These are phyloP conservation scores for Caenorhabditis remanei DNA, from an alignment of 1,140 invertebrate species.

Conservation along the genomic window DNA sequence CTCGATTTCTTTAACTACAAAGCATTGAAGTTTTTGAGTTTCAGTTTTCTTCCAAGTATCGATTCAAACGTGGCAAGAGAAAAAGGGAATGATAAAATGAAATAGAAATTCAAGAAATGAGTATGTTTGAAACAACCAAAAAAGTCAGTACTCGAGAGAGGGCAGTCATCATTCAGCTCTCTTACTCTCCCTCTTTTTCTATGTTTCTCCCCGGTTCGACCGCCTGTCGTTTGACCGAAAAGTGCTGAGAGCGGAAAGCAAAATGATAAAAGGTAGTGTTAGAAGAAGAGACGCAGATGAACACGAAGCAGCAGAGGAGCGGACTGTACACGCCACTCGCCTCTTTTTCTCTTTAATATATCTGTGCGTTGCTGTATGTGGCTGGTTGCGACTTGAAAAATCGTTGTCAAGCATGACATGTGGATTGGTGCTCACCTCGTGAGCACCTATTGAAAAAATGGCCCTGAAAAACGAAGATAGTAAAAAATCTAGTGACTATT, in stretches of 20 bases:
- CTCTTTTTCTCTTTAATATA: background rate
- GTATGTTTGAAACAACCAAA: conserved; percentile 15
- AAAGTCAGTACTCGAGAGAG: conserved; percentile 19
- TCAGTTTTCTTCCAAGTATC: background rate
- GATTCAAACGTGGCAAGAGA: background rate
- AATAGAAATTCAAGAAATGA: conserved; percentile 2
- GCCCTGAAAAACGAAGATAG: background rate
- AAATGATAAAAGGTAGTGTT: background rate
- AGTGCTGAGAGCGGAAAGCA: conserved; percentile 40
- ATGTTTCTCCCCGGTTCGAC: conserved; percentile 9
- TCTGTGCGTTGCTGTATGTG: conserved; percentile 9
- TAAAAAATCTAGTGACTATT: background rate
- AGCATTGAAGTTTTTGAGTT: too few species aligned
- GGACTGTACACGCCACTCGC: conserved; percentile 20
- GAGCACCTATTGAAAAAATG: background rate
- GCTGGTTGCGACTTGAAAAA: background rate
- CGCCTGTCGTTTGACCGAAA: conserved; percentile 45
- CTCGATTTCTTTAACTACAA: background rate
- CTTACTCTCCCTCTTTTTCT: background rate
- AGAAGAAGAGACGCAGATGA: conserved; percentile 32
- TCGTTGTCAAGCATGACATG: background rate
- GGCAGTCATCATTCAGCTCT: background rate
- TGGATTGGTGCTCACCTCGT: too few species aligned
- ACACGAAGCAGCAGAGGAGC: conserved; percentile 28
- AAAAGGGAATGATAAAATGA: background rate